phyloP scores from a whole-genome alignment of 2,888 invertebrate species.

The Ophraella communa region DNA sequence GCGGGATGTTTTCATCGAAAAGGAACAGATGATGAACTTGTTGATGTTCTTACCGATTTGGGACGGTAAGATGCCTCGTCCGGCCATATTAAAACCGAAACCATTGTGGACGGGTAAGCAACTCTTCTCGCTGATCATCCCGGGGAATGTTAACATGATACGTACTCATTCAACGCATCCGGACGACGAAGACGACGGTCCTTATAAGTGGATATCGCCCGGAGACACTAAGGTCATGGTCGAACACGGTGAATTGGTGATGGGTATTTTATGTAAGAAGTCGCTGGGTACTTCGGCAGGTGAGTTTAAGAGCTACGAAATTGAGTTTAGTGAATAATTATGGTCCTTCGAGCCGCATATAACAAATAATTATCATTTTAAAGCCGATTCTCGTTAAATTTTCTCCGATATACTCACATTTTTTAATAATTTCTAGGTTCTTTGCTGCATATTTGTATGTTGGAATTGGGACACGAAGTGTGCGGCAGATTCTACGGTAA shows the following conservation, averaged over 20 bases:
- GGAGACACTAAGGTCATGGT: conserved; percentile 96
- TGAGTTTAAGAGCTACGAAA: too few relatives aligned
- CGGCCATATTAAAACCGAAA: conserved; percentile 94
- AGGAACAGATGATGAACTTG: conserved; percentile 98
- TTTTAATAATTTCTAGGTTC: conserved; percentile 66
- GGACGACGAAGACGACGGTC: conserved; percentile 98
- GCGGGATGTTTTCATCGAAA: conserved; percentile 96
- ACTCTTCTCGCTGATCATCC: conserved; percentile 96
- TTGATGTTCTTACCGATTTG: conserved; percentile 98
- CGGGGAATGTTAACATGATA: conserved; percentile 97
- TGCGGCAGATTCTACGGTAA: conserved; percentile 97
- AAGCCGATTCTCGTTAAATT: too few relatives aligned
- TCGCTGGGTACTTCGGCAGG: conserved; percentile 86
- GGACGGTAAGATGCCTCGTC: conserved; percentile 99
- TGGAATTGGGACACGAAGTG: conserved; percentile 95
- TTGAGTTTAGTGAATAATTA: too few relatives aligned
- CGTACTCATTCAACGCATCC: conserved; percentile 98
- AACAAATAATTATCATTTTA: too few relatives aligned
- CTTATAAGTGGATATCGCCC: conserved; percentile 99
- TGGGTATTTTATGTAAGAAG: conserved; percentile 98
- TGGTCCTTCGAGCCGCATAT: too few relatives aligned
- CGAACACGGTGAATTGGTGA: conserved; percentile 96
- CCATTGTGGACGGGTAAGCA: conserved; percentile 98
- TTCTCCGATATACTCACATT: not conserved
- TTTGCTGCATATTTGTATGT: conserved; percentile 94